A percentile compares a stretch with the other conserved stretches of the same genome.
Conservation (phyloP, 2,113 vertebrate genomes). For the Acrocephalus arundinaceus region DNA sequence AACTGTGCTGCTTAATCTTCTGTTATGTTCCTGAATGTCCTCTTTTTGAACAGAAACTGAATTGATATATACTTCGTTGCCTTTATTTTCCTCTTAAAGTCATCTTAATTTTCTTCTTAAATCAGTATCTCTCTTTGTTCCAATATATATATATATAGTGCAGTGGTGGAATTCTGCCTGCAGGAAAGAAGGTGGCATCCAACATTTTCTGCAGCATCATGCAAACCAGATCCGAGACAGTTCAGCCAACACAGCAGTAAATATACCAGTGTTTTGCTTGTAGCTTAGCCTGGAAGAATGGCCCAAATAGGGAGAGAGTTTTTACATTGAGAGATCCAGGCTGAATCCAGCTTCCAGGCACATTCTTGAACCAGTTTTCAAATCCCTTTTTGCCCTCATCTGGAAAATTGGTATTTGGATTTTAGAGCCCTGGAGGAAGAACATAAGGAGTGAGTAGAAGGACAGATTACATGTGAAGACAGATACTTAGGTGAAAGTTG, state of each 20-base stretch:
- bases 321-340: not conserved
- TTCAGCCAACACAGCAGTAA: constrained; percentile 24
- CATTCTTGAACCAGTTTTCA: constrained; percentile 35
- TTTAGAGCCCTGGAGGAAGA: constrained; percentile 6
- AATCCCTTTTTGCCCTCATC: constrained; percentile 23
- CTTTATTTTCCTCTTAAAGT: not conserved
- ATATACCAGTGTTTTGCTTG: constrained; percentile 2
- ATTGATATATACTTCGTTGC: not conserved
- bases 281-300: constrained; percentile 11
- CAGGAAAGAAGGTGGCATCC: not conserved
- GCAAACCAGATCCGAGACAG: not conserved
- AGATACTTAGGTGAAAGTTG: not conserved
- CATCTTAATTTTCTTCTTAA: not conserved
- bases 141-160: not conserved
- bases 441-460: not conserved
- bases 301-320: not conserved
- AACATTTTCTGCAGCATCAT: not conserved
- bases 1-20: not conserved
- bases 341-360: not conserved
- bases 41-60: not conserved
- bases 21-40: not conserved
- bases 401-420: constrained; percentile 20
- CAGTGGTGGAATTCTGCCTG: not conserved
- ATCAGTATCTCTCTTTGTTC: not conserved
- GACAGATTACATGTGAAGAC: not conserved